Evolutionary conservation across 2,888 invertebrate genomes (phyloP).

Genomic region (Sarcophaga caerulescens): DNA sequence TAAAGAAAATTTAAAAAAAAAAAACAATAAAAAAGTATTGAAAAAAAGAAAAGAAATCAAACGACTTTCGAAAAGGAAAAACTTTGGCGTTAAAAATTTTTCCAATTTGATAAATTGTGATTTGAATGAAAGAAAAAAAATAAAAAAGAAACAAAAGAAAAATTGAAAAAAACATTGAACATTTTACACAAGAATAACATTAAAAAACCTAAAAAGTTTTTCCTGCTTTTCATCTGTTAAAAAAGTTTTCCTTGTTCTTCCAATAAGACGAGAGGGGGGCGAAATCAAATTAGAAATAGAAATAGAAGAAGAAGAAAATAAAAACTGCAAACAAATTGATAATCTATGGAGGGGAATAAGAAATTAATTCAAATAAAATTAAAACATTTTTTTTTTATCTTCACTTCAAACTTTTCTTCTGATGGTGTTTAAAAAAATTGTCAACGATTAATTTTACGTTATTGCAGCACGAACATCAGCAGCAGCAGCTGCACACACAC

Average conservation of each 20-base stretch:
- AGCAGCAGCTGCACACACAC: background rate
- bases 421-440: background rate
- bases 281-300: constrained; percentile 48
- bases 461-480: too few species aligned
- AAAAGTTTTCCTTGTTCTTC: constrained; percentile 39
- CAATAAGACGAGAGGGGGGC: background rate
- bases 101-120: constrained; percentile 68
- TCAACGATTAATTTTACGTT: background rate
- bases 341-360: constrained; percentile 23
- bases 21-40: too few species aligned
- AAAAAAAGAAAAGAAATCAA: constrained; percentile 29
- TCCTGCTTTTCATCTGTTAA: constrained; percentile 8
- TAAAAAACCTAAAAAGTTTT: constrained; percentile 44
- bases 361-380: constrained; percentile 15
- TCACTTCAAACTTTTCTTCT: constrained; percentile 11
- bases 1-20: too few species aligned
- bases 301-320: constrained; percentile 24
- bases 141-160: constrained; percentile 5
- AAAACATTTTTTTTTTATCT: background rate
- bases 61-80: constrained; percentile 35
- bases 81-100: constrained; percentile 66
- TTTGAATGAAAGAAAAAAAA: constrained; percentile 46
- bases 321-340: constrained; percentile 47
- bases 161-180: background rate
- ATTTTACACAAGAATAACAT: constrained; percentile 10